Conservation (phyloP, 2,888 invertebrate genomes). For the Griposia aprilina region DNA sequence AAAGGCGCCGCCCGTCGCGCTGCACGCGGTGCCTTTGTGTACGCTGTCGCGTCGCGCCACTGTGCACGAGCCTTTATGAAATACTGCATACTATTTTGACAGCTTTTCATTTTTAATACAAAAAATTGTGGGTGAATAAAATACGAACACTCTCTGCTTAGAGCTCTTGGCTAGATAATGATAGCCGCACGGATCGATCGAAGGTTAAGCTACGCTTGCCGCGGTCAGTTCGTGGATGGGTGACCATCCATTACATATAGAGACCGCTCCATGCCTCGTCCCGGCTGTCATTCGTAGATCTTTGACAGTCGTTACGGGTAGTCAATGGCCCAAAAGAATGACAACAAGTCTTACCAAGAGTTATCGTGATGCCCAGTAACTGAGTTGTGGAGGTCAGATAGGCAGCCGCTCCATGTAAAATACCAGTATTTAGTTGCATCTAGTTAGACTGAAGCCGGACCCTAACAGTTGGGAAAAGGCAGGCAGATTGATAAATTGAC, state of each 20-base stretch:
- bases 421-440: background rate
- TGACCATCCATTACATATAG: background rate
- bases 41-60: no score
- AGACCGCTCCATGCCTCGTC: background rate
- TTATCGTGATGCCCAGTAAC: background rate
- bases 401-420: background rate
- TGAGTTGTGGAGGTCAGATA: background rate
- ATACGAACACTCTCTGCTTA: background rate
- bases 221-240: background rate
- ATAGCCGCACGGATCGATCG: background rate
- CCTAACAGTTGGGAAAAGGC: background rate
- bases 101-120: slow-evolving; percentile 12
- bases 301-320: background rate
- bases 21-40: no score
- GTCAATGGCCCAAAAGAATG: background rate
- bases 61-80: no score
- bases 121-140: background rate
- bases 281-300: no score
- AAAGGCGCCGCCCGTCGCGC: no score
- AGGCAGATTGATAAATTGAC: background rate
- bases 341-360: background rate
- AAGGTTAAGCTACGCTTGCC: background rate
- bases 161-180: background rate
- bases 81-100: slow-evolving; percentile 8
- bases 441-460: no score